Conservation (phyloP, 2,113 vertebrate genomes). For the Uria aalge region DNA sequence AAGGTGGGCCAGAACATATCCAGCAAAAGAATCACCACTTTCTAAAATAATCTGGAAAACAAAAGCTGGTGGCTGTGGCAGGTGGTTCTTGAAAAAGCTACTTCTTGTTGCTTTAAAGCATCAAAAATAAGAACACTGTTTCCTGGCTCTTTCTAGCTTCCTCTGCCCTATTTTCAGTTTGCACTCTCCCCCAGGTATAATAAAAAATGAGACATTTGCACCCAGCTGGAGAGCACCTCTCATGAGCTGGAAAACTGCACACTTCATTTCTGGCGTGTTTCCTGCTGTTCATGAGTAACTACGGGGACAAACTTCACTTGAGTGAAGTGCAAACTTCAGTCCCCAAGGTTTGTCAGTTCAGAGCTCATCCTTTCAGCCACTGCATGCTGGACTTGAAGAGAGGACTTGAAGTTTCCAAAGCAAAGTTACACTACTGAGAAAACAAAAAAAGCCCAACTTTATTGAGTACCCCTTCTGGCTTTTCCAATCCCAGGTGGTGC, state of each 20-base stretch:
- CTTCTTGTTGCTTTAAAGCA: conserved; percentile 3
- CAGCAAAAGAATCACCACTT: background rate
- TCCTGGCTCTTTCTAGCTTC: background rate
- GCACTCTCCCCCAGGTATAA: conserved; percentile 1
- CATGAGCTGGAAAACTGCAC: conserved; percentile 35
- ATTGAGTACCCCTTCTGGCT: background rate
- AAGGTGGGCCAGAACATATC: background rate
- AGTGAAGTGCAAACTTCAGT: conserved; percentile 47
- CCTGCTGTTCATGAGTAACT: conserved; percentile 56
- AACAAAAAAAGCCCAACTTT: background rate
- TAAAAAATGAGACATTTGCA: conserved; percentile 54
- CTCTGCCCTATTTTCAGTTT: conserved; percentile 50
- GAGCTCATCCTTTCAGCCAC: background rate
- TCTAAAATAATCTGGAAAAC: background rate
- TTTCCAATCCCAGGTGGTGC: background rate
- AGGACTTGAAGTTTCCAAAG: background rate
- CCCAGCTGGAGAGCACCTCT: conserved; percentile 49
- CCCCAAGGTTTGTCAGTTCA: background rate
- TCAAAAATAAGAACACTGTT: background rate
- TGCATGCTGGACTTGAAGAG: background rate
- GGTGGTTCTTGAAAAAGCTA: background rate
- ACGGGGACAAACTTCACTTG: conserved; percentile 4
- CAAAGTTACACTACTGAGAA: background rate
- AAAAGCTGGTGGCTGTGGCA: background rate
- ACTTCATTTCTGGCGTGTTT: background rate